Percentiles rank a stretch among this genome's conserved stretches.
These are phyloP conservation scores for Limenitis camilla DNA, from an alignment of 2,888 invertebrate species.

Conservation along the genomic window DNA sequence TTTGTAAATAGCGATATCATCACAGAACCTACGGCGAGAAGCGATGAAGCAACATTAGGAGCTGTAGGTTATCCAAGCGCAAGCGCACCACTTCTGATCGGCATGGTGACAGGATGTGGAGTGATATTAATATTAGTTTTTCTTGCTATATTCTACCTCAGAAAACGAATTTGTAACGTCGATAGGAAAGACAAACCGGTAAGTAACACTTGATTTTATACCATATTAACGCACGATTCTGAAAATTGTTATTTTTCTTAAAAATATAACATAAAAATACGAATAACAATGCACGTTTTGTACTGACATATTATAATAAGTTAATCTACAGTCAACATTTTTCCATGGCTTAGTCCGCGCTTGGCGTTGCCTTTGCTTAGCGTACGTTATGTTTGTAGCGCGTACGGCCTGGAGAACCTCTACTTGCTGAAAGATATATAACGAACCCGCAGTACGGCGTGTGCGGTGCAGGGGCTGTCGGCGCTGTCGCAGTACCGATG, in stretches of 20 bases:
- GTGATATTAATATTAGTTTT: slow-evolving; percentile 40
- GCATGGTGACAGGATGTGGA: slow-evolving; percentile 38
- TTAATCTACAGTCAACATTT: too few relatives aligned
- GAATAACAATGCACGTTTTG: background rate
- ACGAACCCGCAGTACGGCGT: slow-evolving; percentile 84
- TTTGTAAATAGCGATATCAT: slow-evolving; percentile 39
- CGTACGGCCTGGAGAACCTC: slow-evolving; percentile 73
- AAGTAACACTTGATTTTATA: slow-evolving; percentile 25
- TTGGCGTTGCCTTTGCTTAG: slow-evolving; percentile 26
- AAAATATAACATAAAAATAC: background rate
- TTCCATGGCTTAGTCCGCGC: slow-evolving; percentile 14
- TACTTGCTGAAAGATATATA: slow-evolving; percentile 82
- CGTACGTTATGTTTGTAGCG: slow-evolving; percentile 53
- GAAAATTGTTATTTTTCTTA: slow-evolving; percentile 1
- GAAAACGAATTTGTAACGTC: slow-evolving; percentile 50
- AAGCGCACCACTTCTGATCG: slow-evolving; percentile 36
- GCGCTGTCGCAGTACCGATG: slow-evolving; percentile 21
- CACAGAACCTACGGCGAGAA: slow-evolving; percentile 41
- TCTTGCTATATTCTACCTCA: slow-evolving; percentile 48
- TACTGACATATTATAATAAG: background rate
- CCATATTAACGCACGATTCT: slow-evolving; percentile 1
- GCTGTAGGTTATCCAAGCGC: slow-evolving; percentile 38
- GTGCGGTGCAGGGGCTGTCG: slow-evolving; percentile 49
- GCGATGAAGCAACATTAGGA: slow-evolving; percentile 35
- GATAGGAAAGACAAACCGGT: slow-evolving; percentile 65